Base-by-base conservation (phyloP, 2,113 vertebrate species). In the Chionomys nivalis region DNA sequence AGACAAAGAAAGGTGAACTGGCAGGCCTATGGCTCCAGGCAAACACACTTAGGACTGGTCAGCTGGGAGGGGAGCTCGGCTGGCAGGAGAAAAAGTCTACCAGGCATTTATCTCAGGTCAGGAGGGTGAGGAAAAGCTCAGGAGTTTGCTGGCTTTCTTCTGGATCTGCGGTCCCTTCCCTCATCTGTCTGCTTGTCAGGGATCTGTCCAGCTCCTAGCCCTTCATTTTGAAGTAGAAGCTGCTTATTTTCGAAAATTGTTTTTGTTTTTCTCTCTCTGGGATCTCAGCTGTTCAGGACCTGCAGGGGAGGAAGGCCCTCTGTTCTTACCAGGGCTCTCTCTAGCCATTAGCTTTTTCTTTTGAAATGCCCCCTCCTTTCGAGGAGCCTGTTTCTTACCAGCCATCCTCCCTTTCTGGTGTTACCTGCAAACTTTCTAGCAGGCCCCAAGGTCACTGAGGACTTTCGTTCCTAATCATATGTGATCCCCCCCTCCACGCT, bases 301-400 rank as follows among this genome's bases (percentile, higher is more conserved):
- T 63, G 9, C 19, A 88, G 7, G 5, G 39, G 23, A 58, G n/a
- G 42, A 49, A 94, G 28, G 49, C 39, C 33, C 33, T 90, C n/a
- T 13, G 36, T 47, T 66, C 26, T 95, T 76, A 39, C 42, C 13
- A 28, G 12, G 47, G 61, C 10, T n/a, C 12, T 72, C 70, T 96
- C 47, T 16, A 87, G 55, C 47, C 78, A 76, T 75, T 70, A 72
- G 12, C 77, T n/a, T 7, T 88, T 90, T 39, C 36, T 72, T 87
- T 55, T 95, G 87, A 95, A 93, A 90, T 39, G 44, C 55, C 26
- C n/a, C 73, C 13, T 9, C 47, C 66, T 79, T 86, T 52, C 89
- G 73, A 96, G 44, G 49, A 95, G 65, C 21, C 52, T 1, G 24
- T 58, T 42, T 61, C 39, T 28, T 2, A 0, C 47, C 79, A 91